Evolutionary conservation across 1,140 invertebrate genomes (phyloP), one percentile per base, ranked within the genome.

Genomic region (Drosophila lacteicornis): DNA sequence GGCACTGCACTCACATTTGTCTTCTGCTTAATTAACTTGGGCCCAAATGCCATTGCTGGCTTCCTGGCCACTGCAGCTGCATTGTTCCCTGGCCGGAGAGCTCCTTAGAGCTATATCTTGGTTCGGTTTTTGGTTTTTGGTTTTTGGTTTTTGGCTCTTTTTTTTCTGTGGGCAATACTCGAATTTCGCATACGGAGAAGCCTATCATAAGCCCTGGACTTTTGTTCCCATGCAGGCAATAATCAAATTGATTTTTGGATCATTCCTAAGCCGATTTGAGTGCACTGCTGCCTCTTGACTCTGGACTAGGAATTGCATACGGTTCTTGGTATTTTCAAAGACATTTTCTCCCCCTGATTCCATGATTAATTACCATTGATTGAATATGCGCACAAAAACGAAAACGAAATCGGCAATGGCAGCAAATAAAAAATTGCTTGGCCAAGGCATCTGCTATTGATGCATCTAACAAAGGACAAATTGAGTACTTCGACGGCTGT

Each of bases 21-120:
- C 61, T 70, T 65, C 27, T 60, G 59, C 60, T 50, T 70, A 56
- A 70, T 67, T 70, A 67, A 55, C 62, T 38, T 13, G 19, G 15
- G 8, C 7, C 19, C 19, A 5, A 22, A 22, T 19, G 8, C 38
- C 33, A 42, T 66, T 45, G n/a, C 55, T 50, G 60, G 33, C 12
- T 25, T 61, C 17, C 30, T 8, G 5, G 12, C 4, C 12, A 12
- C 4, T 12, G 30, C 43, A 47, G 0, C 6, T 49, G 59, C 33
- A 49, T 63, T 63, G 58, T 67, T 45, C 45, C 6, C 1, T 9
- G 4, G 5, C 42, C n/a, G 19, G 38, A 67, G 13, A 67, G 17
- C 13, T 38, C 22, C 42, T n/a, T 25, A n/a, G 30, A 58, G 27
- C 9, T 58, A 15, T 12, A 30, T 36, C 19, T 17, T 59, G 13